phyloP scores from a whole-genome alignment of 2,113 vertebrate species.

The Nettapus auritus region DNA sequence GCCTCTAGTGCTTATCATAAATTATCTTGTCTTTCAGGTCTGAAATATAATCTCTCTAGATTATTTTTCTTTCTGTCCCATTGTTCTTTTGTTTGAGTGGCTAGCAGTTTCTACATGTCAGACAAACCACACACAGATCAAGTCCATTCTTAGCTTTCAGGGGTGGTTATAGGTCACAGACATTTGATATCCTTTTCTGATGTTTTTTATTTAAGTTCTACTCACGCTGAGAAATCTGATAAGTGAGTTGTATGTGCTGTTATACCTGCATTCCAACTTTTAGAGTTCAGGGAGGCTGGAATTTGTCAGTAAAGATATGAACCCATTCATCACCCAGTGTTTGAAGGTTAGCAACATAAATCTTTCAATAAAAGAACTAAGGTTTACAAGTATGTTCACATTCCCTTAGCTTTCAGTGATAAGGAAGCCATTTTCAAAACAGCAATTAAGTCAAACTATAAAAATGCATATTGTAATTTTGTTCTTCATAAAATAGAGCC shows the following conservation, averaged over 20 bases:
- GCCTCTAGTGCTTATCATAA: slow-evolving; percentile 10
- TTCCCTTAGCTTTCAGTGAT: slow-evolving; percentile 32
- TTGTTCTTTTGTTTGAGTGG: slow-evolving; percentile 9
- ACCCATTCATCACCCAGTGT: slow-evolving; percentile 26
- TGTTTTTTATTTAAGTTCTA: slow-evolving; percentile 47
- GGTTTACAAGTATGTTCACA: slow-evolving; percentile 22
- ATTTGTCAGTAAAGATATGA: slow-evolving; percentile 37
- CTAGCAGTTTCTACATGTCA: slow-evolving; percentile 25
- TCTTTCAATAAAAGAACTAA: slow-evolving; percentile 65
- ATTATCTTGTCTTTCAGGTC: slow-evolving; percentile 1
- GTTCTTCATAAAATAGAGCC: not conserved
- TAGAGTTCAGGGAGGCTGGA: slow-evolving; percentile 36
- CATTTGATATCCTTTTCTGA: slow-evolving; percentile 33
- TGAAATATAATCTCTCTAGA: slow-evolving; percentile 22
- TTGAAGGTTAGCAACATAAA: slow-evolving; percentile 68
- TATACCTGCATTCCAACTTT: slow-evolving; percentile 47
- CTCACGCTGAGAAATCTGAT: slow-evolving; percentile 21
- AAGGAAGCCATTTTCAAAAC: slow-evolving; percentile 52
- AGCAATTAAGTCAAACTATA: slow-evolving; percentile 47
- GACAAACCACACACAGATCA: slow-evolving; percentile 22
- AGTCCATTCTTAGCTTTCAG: slow-evolving; percentile 48
- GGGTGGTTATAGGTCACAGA: slow-evolving; percentile 20
- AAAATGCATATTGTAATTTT: slow-evolving; percentile 18
- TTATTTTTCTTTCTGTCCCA: slow-evolving; percentile 30
- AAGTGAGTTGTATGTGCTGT: slow-evolving; percentile 1